Conservation (phyloP, 2,797 vertebrate genomes). For the Xenopus petersii region DNA sequence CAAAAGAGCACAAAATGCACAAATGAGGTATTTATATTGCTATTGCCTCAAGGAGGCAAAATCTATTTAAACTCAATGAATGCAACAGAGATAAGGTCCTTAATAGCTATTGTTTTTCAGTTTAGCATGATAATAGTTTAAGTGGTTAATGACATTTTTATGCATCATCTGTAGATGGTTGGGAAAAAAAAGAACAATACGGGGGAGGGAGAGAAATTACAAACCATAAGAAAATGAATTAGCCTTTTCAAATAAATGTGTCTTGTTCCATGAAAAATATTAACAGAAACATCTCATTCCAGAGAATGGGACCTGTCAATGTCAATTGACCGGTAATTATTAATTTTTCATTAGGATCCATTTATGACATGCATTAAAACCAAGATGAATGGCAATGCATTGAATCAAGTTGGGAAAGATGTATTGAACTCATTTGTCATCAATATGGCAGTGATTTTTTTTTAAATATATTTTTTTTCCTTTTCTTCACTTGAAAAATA, state of each 20-base stretch:
- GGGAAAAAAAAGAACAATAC: not conserved
- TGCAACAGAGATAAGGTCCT: constrained; percentile 48
- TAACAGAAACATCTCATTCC: constrained; percentile 30
- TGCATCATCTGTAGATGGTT: constrained; percentile 33
- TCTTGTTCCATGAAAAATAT: constrained; percentile 42
- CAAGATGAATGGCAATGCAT: constrained; percentile 45
- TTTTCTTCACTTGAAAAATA: constrained; percentile 15
- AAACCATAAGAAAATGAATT: constrained; percentile 20
- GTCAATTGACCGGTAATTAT: constrained; percentile 39
- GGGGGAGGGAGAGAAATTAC: constrained; percentile 33
- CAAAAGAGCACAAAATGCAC: constrained; percentile 20
- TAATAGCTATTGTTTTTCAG: constrained; percentile 53
- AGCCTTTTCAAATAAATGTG: constrained; percentile 42
- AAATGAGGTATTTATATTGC: constrained; percentile 50
- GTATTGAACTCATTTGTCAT: constrained; percentile 52
- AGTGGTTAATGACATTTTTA: constrained; percentile 55
- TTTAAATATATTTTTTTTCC: constrained; percentile 1
- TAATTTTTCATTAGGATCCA: constrained; percentile 52
- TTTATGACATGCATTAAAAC: constrained; percentile 49
- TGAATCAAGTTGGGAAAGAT: constrained; percentile 6
- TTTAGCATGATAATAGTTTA: constrained; percentile 44
- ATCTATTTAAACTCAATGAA: constrained; percentile 49
- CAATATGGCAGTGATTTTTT: constrained; percentile 29
- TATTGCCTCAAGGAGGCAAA: constrained; percentile 49
- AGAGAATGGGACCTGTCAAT: constrained; percentile 35